A percentile compares a stretch with the other conserved stretches of the same genome.
These are phyloP conservation scores for Echeneis naucrates DNA, from an alignment of 2,797 vertebrate genomes.

Conservation along the genomic window DNA sequence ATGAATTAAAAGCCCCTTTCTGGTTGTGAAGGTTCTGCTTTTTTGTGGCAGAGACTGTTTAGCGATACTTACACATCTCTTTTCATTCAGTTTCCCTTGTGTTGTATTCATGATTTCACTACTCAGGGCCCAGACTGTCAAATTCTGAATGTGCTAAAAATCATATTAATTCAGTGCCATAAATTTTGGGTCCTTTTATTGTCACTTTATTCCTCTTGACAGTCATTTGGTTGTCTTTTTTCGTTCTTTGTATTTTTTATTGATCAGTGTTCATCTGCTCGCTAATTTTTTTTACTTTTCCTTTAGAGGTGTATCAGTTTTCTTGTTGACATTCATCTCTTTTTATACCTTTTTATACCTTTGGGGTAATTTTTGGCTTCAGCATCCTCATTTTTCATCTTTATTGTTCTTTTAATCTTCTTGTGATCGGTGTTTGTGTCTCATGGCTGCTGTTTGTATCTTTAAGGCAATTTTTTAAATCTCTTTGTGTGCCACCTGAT, in stretches of 20 bases:
- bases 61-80: neutral
- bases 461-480: neutral
- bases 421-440: neutral
- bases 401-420: neutral
- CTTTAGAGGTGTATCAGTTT: neutral
- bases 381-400: neutral
- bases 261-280: too few species aligned
- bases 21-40: conserved; percentile 17
- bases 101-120: neutral
- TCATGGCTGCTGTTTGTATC: neutral
- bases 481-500: neutral
- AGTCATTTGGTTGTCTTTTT: neutral
- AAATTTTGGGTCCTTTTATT: neutral
- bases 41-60: neutral
- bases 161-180: neutral
- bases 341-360: rapidly evolving
- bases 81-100: neutral
- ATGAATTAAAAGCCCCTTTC: neutral
- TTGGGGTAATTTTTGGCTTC: neutral
- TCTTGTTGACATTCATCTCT: neutral
- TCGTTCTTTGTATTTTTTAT: too few species aligned
- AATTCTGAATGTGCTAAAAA: too few species aligned
- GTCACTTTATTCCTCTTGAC: too few species aligned
- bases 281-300: too few species aligned
- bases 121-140: neutral